Percentiles rank a stretch among this genome's conserved stretches.
Conservation (phyloP, 2,113 vertebrate species). For the Syngnathus typhle region DNA sequence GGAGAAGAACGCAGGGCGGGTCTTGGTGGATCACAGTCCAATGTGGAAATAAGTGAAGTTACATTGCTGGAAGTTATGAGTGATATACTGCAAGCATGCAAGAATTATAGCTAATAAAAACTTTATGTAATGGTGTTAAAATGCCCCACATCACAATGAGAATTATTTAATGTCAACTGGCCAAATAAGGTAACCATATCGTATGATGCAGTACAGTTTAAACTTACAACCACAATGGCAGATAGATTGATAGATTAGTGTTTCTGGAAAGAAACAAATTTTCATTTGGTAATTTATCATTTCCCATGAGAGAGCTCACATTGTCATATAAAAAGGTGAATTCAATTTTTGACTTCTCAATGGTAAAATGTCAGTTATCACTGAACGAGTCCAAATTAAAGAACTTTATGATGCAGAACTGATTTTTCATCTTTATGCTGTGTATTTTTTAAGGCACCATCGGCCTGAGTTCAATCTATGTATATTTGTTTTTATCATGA, state of each 20-base stretch:
- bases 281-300: background rate
- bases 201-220: background rate
- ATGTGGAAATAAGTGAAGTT: conserved; percentile 17
- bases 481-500: too few species aligned
- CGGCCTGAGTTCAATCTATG: background rate
- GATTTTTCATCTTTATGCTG: background rate
- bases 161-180: background rate
- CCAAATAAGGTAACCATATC: background rate
- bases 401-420: background rate
- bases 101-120: background rate
- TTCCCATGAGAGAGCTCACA: background rate
- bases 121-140: background rate
- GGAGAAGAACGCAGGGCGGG: conserved; percentile 36
- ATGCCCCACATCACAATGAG: background rate
- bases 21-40: conserved; percentile 37
- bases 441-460: background rate
- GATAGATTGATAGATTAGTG: background rate
- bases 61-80: background rate
- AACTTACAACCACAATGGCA: background rate
- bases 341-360: background rate
- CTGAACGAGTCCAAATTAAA: background rate
- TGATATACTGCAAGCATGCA: background rate
- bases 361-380: background rate
- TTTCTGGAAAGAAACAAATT: background rate
- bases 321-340: background rate